phyloP scores from a whole-genome alignment of 2,888 invertebrate species.

The Brenthis hecate region DNA sequence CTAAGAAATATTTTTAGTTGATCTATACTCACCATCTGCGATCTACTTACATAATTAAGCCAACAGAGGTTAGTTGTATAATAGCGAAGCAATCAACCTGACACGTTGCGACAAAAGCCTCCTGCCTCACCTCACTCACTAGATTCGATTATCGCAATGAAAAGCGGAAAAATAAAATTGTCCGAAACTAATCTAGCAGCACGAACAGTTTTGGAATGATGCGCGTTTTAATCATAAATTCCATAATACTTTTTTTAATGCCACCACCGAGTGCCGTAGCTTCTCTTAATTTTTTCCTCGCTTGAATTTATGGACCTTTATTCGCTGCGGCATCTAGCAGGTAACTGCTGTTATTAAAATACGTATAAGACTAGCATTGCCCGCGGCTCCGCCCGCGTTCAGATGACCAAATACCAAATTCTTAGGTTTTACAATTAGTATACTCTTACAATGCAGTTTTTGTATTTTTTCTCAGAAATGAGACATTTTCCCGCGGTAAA shows the following conservation, averaged over 20 bases:
- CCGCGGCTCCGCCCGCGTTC: too few relatives aligned
- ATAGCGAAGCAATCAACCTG: slow-evolving; percentile 7
- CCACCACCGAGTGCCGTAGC: slow-evolving; percentile 47
- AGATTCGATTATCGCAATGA: slow-evolving; percentile 31
- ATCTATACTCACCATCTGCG: too few relatives aligned
- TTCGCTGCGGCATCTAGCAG: slow-evolving; percentile 29
- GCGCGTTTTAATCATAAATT: slow-evolving; percentile 76
- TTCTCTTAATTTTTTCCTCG: slow-evolving; percentile 56
- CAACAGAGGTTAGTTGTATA: background rate
- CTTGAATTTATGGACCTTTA: slow-evolving; percentile 40
- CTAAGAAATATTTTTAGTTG: too few relatives aligned
- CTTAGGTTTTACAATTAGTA: too few relatives aligned
- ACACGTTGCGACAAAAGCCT: slow-evolving; percentile 10
- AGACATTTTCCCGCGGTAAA: too few relatives aligned
- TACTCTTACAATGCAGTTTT: too few relatives aligned
- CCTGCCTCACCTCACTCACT: background rate
- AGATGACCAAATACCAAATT: too few relatives aligned
- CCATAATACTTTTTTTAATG: slow-evolving; percentile 62
- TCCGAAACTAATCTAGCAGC: slow-evolving; percentile 73
- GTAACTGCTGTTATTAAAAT: slow-evolving; percentile 33
- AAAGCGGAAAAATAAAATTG: slow-evolving; percentile 64
- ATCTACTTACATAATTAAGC: too few relatives aligned
- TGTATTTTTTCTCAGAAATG: too few relatives aligned
- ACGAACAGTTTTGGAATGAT: slow-evolving; percentile 61
- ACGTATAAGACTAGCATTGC: background rate